A percentile compares a stretch with the other conserved stretches of the same genome.
Evolutionary conservation across 2,888 invertebrate genomes (phyloP).

Genomic region (Phortica magna): DNA sequence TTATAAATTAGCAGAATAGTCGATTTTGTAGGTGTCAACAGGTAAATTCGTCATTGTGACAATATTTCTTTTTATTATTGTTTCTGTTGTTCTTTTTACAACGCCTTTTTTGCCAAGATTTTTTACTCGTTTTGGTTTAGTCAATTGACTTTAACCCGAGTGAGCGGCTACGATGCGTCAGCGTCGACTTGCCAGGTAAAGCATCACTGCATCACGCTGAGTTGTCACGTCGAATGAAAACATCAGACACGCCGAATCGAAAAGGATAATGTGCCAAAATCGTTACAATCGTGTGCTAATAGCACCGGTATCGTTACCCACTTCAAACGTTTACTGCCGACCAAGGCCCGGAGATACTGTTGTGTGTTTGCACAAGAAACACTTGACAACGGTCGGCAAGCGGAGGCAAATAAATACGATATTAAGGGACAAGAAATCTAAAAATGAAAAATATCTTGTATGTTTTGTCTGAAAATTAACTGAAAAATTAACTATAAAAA

Average conservation of each 20-base stretch:
- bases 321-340: conserved; percentile 58
- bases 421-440: background rate
- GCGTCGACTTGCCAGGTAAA: conserved; percentile 19
- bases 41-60: conserved; percentile 68
- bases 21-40: conserved; percentile 69
- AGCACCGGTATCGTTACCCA: conserved; percentile 58
- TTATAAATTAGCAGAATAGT: conserved; percentile 70
- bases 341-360: conserved; percentile 37
- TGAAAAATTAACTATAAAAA: no score
- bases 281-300: conserved; percentile 60
- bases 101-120: conserved; percentile 24
- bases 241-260: conserved; percentile 53
- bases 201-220: background rate
- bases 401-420: conserved; percentile 12
- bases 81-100: conserved; percentile 41
- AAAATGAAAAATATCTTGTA: background rate
- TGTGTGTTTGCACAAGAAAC: conserved; percentile 35
- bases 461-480: no score
- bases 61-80: conserved; percentile 36
- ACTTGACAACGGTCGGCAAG: conserved; percentile 16
- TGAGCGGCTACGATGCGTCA: no score
- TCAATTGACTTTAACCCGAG: conserved; percentile 8
- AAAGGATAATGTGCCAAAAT: conserved; percentile 74
- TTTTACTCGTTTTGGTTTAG: conserved; percentile 54
- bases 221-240: conserved; percentile 39